Percentiles rank a stretch among this genome's conserved stretches.
Evolutionary conservation across 2,113 vertebrate species (phyloP).

Genomic region (Psilopogon haemacephalus): DNA sequence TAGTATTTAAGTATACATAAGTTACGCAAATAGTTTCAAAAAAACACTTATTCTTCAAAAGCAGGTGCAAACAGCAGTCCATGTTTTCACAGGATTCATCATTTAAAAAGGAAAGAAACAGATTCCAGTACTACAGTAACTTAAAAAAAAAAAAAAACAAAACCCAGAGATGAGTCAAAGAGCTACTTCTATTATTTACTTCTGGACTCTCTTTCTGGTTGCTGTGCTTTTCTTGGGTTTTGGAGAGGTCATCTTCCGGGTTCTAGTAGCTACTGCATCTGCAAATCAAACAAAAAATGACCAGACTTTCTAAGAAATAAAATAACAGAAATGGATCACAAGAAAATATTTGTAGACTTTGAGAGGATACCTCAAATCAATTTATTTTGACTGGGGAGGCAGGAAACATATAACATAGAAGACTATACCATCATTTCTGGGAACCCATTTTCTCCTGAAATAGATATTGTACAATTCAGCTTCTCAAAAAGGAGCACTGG

Average conservation of each 20-base stretch:
- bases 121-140: not conserved
- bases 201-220: constrained; percentile 68
- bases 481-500: not conserved
- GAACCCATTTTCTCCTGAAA: not conserved
- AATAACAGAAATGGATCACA: not conserved
- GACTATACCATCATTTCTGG: not conserved
- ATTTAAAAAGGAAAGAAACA: constrained; percentile 33
- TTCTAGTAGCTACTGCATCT: constrained; percentile 35
- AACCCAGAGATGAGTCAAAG: not conserved
- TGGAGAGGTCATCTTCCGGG: constrained; percentile 8
- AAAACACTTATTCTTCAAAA: constrained; percentile 61
- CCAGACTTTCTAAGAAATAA: not conserved
- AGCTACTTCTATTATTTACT: constrained; percentile 53
- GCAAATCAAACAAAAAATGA: not conserved
- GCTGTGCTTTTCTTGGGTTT: constrained; percentile 42
- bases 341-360: not conserved
- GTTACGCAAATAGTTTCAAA: constrained; percentile 59
- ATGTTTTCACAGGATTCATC: constrained; percentile 16
- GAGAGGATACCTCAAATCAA: not conserved
- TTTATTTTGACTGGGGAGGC: not conserved
- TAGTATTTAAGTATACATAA: constrained; percentile 15
- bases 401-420: not conserved
- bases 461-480: not conserved
- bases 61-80: constrained; percentile 38
- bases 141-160: not conserved